A percentile compares a stretch with the other conserved stretches of the same genome.
Evolutionary conservation across 2,797 vertebrate species (phyloP).

Genomic region (Chiroxiphia lanceolata): DNA sequence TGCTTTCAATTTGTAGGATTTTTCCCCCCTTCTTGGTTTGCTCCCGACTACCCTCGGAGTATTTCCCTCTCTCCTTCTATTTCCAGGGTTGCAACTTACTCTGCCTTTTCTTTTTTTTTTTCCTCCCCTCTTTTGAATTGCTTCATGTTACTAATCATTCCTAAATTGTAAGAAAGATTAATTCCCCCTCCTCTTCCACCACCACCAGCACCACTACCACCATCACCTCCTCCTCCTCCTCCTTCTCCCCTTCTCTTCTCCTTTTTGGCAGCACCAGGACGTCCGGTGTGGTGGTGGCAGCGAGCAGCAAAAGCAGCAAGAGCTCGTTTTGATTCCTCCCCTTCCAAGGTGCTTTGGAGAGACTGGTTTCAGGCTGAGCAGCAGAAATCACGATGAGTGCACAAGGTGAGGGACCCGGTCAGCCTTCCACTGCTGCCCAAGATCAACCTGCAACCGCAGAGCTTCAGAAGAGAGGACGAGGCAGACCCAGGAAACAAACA

Average conservation of each 20-base stretch:
- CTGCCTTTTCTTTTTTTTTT: neutral
- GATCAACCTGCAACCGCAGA: conserved; percentile 85
- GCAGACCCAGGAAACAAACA: conserved; percentile 91
- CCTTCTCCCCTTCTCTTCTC: conserved; percentile 73
- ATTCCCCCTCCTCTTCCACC: conserved; percentile 44
- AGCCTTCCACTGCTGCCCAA: conserved; percentile 83
- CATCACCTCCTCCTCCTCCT: conserved; percentile 59
- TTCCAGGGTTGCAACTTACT: conserved; percentile 17
- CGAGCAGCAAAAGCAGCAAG: conserved; percentile 64
- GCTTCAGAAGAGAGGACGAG: conserved; percentile 90
- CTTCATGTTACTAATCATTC: conserved; percentile 53
- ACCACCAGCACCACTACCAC: conserved; percentile 34
- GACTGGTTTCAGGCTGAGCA: conserved; percentile 61
- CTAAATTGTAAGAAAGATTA: conserved; percentile 55
- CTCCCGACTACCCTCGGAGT: conserved; percentile 2
- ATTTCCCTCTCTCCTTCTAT: conserved; percentile 8
- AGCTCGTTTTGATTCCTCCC: conserved; percentile 53
- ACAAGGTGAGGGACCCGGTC: conserved; percentile 87
- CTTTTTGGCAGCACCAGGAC: conserved; percentile 85
- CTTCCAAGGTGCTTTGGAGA: conserved; percentile 71
- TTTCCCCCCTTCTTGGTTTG: conserved; percentile 7
- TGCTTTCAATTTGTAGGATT: conserved; percentile 56
- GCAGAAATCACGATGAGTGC: conserved; percentile 85
- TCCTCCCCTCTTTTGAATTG: conserved; percentile 1
- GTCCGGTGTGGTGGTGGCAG: conserved; percentile 82